These are phyloP conservation scores for Arenicola marina DNA, from an alignment of 2,888 invertebrate species.

Conservation along the genomic window DNA sequence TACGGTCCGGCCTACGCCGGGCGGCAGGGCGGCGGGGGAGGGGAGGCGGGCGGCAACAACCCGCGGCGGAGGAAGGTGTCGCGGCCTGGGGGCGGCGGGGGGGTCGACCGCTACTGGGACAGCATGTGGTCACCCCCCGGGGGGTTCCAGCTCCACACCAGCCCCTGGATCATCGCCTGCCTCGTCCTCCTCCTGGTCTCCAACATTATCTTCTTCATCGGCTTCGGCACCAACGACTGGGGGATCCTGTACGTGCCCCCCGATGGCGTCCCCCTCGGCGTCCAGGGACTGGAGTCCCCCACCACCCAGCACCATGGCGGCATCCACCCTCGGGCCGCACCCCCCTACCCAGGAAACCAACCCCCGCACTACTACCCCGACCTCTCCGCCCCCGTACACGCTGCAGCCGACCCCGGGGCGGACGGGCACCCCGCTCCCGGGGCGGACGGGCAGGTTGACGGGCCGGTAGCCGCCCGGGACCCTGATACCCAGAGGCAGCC, in stretches of 20 bases:
- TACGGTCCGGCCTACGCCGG: too few species aligned
- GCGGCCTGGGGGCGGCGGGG: too few species aligned
- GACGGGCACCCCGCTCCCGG: neutral
- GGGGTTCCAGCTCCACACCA: neutral
- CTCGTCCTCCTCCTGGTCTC: constrained; percentile 23
- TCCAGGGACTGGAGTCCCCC: neutral
- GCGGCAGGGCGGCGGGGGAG: too few species aligned
- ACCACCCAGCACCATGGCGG: neutral
- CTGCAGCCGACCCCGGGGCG: neutral
- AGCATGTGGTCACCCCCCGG: constrained; percentile 2
- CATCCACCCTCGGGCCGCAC: neutral
- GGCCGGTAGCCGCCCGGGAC: neutral
- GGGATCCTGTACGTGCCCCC: constrained; percentile 13
- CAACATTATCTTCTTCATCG: constrained; percentile 20
- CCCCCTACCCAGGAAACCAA: neutral
- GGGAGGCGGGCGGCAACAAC: neutral
- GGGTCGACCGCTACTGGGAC: too few species aligned
- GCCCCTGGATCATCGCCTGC: constrained; percentile 1
- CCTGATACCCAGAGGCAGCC: neutral
- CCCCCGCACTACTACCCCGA: neutral
- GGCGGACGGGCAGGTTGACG: neutral
- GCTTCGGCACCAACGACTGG: constrained; percentile 29
- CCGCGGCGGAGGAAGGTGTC: too few species aligned
- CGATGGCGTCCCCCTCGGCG: too few species aligned
- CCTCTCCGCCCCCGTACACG: neutral